These are phyloP conservation scores for Zelostemma sp. DNA, from an alignment of 1,140 invertebrate genomes.

Conservation along the genomic window DNA sequence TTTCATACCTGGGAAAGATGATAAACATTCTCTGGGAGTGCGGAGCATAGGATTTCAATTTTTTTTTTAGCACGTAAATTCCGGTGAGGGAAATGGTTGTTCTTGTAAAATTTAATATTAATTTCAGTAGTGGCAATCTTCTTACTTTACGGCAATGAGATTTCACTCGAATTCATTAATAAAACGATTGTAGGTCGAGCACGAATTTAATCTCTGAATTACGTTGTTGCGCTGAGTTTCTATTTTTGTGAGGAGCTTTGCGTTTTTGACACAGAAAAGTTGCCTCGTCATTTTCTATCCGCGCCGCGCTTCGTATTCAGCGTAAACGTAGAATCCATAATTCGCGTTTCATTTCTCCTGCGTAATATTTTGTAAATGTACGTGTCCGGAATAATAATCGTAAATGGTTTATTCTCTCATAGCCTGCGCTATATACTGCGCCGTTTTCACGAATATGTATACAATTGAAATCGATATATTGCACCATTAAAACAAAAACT, in stretches of 20 bases:
- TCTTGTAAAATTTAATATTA: slow-evolving; percentile 7
- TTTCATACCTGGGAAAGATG: not conserved
- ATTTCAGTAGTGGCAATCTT: not conserved
- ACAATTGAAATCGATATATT: slow-evolving; percentile 1
- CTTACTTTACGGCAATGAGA: not conserved
- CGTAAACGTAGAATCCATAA: slow-evolving; percentile 27
- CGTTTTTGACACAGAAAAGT: not conserved
- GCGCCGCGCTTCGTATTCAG: slow-evolving; percentile 25
- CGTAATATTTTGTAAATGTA: slow-evolving; percentile 34
- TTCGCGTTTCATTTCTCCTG: slow-evolving; percentile 29
- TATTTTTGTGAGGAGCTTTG: not conserved
- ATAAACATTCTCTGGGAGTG: not conserved
- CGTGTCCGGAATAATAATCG: slow-evolving; percentile 31
- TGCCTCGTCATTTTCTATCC: slow-evolving; percentile 21
- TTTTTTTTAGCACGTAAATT: slow-evolving; percentile 11
- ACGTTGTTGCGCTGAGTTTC: not conserved
- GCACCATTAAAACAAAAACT: slow-evolving; percentile 13
- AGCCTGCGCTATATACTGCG: slow-evolving; percentile 23
- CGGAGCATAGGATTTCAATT: not conserved
- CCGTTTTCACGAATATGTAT: slow-evolving; percentile 9
- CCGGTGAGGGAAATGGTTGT: not conserved
- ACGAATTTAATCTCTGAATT: not conserved
- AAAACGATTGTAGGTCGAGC: not conserved
- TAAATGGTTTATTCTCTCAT: slow-evolving; percentile 19
- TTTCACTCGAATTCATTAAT: not conserved